Base-by-base conservation (phyloP, 2,797 vertebrate species). In the Molothrus ater region DNA sequence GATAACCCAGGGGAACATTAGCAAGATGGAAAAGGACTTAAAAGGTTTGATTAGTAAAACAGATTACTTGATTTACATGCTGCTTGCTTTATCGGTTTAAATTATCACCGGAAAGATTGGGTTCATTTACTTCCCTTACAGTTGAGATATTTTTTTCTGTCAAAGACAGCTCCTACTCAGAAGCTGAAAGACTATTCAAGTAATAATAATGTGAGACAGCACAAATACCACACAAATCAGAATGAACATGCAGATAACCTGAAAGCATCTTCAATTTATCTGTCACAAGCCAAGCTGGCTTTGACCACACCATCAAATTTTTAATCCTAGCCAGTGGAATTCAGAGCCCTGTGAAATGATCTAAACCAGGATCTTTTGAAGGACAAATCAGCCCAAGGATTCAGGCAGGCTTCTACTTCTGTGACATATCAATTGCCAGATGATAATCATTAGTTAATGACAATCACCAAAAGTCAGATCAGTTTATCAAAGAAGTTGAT, bases 11-110 rank as follows among this genome's bases (percentile, higher is more conserved):
- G 65, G 86, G 63, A 92, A 57, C 73, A 26, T 60, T 11, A 71
- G 60, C 48, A 83, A n/a, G 24, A 80, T 15, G 72, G 91, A 82
- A 85, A 92, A 89, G 64, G 68, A 47, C 64, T 92, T 48, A 25
- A 76, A 34, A 19, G 28, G 51, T 47, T 84, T 92, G 89, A 82
- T 89, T 80, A 72, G 69, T 70, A 70, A 87, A 96, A 29, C 94
- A 93, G 89, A 93, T 87, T 42, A 57, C 38, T 81, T 71, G 69
- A 83, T 91, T 82, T 63, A 56, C 56, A 18, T 17, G 31, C 50
- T 53, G 36, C 70, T 69, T 64, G 11, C 15, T 78, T 64, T 57
- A 63, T 60, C 7, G 0, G 53, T 78, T 76, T 48, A 53, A 90
- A 84, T 79, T 63, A 86, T 59, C 86, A 85, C 74, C 5, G 5